phyloP scores from a whole-genome alignment of 2,113 vertebrate genomes.

The Ginglymostoma cirratum region DNA sequence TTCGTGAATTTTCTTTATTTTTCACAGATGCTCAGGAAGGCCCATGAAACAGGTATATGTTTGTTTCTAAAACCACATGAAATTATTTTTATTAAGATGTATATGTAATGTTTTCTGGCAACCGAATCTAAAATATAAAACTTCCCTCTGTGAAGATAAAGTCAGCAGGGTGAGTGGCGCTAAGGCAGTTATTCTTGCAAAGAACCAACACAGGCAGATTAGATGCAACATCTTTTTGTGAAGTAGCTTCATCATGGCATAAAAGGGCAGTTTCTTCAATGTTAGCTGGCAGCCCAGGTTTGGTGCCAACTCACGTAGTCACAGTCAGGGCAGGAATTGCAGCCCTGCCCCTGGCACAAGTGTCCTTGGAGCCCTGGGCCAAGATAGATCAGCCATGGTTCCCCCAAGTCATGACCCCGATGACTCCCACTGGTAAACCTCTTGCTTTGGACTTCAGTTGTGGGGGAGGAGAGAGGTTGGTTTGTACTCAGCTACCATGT shows the following conservation, averaged over 20 bases:
- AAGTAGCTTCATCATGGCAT: too few relatives aligned
- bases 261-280: too few relatives aligned
- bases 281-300: neutral
- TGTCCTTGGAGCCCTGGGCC: too few relatives aligned
- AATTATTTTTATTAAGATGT: neutral
- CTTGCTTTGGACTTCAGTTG: neutral
- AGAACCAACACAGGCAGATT: too few relatives aligned
- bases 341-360: neutral
- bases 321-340: neutral
- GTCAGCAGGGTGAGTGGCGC: too few relatives aligned
- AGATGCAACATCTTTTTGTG: too few relatives aligned
- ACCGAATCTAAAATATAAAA: neutral
- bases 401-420: neutral
- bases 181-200: too few relatives aligned
- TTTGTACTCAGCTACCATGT: neutral
- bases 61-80: neutral
- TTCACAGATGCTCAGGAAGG: conserved; percentile 65
- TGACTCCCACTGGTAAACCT: neutral
- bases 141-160: neutral
- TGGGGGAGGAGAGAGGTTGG: neutral
- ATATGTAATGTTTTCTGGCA: neutral
- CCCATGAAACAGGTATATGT: conserved; percentile 58
- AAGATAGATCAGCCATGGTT: neutral
- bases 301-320: neutral
- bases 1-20: neutral